phyloP scores from a whole-genome alignment of 2,797 vertebrate species.

The Tragopan temminckii region DNA sequence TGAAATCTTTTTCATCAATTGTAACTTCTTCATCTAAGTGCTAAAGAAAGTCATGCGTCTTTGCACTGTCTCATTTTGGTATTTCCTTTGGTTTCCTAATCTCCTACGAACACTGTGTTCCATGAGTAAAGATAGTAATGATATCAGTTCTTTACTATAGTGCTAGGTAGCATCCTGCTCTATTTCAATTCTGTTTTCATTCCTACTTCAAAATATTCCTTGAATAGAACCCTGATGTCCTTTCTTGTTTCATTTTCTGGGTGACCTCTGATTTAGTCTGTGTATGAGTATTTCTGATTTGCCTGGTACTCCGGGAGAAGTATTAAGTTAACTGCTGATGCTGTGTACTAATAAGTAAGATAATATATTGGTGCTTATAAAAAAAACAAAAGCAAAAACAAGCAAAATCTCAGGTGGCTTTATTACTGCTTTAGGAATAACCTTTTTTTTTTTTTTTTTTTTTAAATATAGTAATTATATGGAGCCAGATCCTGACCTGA shows the following conservation, averaged over 20 bases:
- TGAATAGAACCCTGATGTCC: not conserved
- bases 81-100: constrained; percentile 34
- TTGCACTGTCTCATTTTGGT: constrained; percentile 7
- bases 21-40: not conserved
- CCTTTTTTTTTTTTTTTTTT: constrained; percentile 20
- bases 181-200: constrained; percentile 26
- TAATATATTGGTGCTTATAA: not conserved
- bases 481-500: not conserved
- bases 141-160: not conserved
- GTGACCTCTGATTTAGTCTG: not conserved
- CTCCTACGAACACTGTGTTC: not conserved
- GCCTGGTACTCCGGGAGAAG: not conserved
- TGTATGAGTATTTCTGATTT: not conserved
- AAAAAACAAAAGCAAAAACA: not conserved
- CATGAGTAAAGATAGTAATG: not conserved
- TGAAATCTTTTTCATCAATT: not conserved
- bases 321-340: not conserved
- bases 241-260: not conserved
- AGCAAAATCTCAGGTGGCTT: not conserved
- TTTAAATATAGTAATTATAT: not conserved
- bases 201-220: constrained; percentile 27
- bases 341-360: not conserved
- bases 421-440: constrained; percentile 9
- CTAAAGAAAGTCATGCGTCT: not conserved
- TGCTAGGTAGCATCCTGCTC: not conserved